Evolutionary conservation across 2,113 vertebrate genomes (phyloP).

Genomic region (Eudyptes chrysolophus): DNA sequence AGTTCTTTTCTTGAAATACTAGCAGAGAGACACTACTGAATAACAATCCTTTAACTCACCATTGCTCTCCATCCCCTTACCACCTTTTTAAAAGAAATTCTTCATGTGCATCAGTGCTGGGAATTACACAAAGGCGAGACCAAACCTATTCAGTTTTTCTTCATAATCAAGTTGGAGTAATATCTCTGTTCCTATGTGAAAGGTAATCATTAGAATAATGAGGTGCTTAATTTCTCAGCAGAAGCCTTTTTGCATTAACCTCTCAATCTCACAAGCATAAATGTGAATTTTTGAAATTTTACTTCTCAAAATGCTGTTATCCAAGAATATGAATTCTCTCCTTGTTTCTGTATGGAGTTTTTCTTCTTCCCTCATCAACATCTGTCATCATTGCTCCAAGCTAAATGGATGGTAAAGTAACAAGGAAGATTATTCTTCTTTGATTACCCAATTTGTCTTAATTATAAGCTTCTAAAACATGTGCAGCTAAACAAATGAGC

Average conservation of each 20-base stretch:
- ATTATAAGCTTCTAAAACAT: constrained; percentile 73
- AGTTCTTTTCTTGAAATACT: background rate
- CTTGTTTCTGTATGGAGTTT: constrained; percentile 43
- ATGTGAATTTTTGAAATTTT: constrained; percentile 37
- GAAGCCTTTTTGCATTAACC: background rate
- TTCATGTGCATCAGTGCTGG: background rate
- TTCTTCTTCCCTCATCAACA: constrained; percentile 58
- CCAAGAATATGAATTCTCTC: constrained; percentile 24
- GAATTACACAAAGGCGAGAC: background rate
- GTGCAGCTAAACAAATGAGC: constrained; percentile 66
- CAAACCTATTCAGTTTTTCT: background rate
- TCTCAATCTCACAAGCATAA: background rate
- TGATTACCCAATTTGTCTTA: constrained; percentile 77
- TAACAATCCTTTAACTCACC: background rate
- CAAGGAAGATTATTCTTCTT: constrained; percentile 74
- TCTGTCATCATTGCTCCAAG: constrained; percentile 71
- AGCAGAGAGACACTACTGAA: background rate
- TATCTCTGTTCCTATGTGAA: background rate
- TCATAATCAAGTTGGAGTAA: background rate
- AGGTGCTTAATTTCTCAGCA: constrained; percentile 31
- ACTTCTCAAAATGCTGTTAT: constrained; percentile 1
- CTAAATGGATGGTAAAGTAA: constrained; percentile 74
- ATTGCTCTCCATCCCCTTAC: background rate
- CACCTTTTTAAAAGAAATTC: background rate
- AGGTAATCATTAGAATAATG: constrained; percentile 25